Conservation (phyloP, 2,113 vertebrate species). For the Sebastes fasciatus region DNA sequence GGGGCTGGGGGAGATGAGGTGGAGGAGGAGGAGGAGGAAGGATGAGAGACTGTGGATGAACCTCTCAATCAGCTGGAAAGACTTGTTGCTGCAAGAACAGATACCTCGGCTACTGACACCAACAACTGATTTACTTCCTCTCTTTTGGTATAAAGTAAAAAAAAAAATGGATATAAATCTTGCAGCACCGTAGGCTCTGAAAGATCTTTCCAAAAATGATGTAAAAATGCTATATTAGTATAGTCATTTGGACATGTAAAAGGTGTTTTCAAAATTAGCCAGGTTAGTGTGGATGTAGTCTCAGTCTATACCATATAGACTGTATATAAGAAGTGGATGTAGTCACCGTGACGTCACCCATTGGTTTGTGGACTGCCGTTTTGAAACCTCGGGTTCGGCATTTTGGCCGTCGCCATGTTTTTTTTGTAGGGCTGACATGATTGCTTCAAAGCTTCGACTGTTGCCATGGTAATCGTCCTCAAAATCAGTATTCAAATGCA, state of each 20-base stretch:
- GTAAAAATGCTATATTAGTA: not conserved
- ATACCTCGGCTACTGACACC: conserved; percentile 39
- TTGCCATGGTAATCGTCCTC: too few species aligned
- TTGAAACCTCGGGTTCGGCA: too few species aligned
- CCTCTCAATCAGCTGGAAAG: conserved; percentile 65
- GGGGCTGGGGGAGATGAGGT: conserved; percentile 57
- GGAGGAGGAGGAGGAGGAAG: conserved; percentile 19
- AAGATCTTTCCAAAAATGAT: conserved; percentile 8
- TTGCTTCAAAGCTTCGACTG: too few species aligned
- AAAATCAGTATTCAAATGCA: too few species aligned
- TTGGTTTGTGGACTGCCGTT: too few species aligned
- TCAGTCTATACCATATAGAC: not conserved
- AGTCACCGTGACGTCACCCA: too few species aligned
- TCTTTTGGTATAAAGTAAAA: not conserved
- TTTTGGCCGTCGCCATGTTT: too few species aligned
- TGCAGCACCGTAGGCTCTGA: not conserved
- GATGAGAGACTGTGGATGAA: conserved; percentile 48
- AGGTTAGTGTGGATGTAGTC: conserved; percentile 3
- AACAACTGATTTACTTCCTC: conserved; percentile 6
- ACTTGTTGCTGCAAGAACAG: conserved; percentile 73
- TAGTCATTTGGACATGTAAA: not conserved
- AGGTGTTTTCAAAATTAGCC: conserved; percentile 7
- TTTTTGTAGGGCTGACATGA: too few species aligned
- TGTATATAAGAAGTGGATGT: too few species aligned
- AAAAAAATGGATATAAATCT: not conserved